phyloP scores from a whole-genome alignment of 1,140 invertebrate genomes.

The Saccostrea cuccullata region DNA sequence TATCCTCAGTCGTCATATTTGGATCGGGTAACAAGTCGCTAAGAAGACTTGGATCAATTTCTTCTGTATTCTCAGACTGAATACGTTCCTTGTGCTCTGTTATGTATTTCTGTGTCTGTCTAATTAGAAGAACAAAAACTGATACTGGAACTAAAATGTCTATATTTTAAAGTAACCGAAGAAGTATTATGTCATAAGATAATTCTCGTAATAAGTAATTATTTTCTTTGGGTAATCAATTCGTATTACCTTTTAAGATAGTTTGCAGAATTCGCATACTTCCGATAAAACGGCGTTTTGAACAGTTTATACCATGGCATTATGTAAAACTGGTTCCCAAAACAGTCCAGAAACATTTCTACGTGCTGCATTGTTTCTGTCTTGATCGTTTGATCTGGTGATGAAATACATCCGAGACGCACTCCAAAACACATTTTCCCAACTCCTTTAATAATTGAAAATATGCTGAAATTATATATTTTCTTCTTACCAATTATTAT shows the following conservation, averaged over 20 bases:
- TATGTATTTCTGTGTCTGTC: constrained; percentile 6
- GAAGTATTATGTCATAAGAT: no score
- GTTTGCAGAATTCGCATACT: constrained; percentile 32
- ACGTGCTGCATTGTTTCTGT: constrained; percentile 42
- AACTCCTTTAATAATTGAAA: not conserved
- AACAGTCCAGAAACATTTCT: constrained; percentile 34
- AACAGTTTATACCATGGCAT: constrained; percentile 34
- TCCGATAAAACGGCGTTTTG: constrained; percentile 29
- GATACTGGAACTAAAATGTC: not conserved
- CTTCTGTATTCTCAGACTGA: not conserved
- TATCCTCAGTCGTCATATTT: not conserved
- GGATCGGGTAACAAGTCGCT: not conserved
- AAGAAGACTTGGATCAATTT: constrained; percentile 10
- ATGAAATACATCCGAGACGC: constrained; percentile 35
- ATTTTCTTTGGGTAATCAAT: not conserved
- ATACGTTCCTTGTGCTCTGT: not conserved
- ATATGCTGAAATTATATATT: not conserved
- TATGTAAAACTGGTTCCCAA: constrained; percentile 21
- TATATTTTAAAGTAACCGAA: no score
- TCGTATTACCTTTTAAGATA: constrained; percentile 1
- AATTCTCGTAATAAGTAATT: not conserved
- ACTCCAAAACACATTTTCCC: constrained; percentile 44
- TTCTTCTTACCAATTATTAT: no score
- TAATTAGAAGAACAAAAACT: not conserved
- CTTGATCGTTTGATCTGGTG: not conserved